Percentiles rank a stretch among this genome's conserved stretches.
phyloP scores from a whole-genome alignment of 2,113 vertebrate species.

The Asarcornis scutulata region DNA sequence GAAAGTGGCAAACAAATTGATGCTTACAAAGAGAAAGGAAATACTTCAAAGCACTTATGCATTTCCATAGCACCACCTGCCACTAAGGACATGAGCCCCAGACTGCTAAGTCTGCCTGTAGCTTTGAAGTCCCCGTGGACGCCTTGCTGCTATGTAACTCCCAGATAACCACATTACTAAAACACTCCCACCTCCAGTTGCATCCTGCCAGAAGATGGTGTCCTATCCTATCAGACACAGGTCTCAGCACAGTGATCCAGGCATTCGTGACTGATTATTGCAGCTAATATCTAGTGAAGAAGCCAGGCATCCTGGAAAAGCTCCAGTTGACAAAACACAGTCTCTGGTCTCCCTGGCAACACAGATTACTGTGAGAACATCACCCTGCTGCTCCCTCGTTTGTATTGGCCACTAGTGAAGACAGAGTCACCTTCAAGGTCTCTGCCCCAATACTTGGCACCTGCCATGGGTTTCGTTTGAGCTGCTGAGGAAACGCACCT shows the following conservation, averaged over 20 bases:
- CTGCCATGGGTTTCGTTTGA: background rate
- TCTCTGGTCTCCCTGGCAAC: slow-evolving; percentile 57
- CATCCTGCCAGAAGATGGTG: slow-evolving; percentile 66
- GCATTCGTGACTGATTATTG: slow-evolving; percentile 54
- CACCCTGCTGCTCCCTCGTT: slow-evolving; percentile 23
- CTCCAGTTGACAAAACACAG: slow-evolving; percentile 53
- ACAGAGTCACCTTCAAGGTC: slow-evolving; percentile 37
- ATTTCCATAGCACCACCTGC: background rate
- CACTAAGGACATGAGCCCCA: background rate
- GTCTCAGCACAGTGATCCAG: slow-evolving; percentile 39
- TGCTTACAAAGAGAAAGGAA: background rate
- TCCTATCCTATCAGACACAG: slow-evolving; percentile 62
- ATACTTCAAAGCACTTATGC: background rate
- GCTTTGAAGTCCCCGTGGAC: background rate
- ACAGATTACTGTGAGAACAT: slow-evolving; percentile 27
- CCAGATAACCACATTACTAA: background rate
- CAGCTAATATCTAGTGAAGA: slow-evolving; percentile 52
- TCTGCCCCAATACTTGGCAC: background rate
- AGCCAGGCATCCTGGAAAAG: slow-evolving; percentile 37
- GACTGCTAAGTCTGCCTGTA: background rate
- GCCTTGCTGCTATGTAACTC: background rate
- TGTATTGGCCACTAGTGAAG: slow-evolving; percentile 46
- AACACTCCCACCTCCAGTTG: slow-evolving; percentile 1
- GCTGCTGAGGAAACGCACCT: background rate
- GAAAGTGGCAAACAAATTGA: background rate